Evolutionary conservation across 2,888 invertebrate genomes (phyloP), one percentile per base, ranked within the genome.

Genomic region (Disparrhopalites patrizii): DNA sequence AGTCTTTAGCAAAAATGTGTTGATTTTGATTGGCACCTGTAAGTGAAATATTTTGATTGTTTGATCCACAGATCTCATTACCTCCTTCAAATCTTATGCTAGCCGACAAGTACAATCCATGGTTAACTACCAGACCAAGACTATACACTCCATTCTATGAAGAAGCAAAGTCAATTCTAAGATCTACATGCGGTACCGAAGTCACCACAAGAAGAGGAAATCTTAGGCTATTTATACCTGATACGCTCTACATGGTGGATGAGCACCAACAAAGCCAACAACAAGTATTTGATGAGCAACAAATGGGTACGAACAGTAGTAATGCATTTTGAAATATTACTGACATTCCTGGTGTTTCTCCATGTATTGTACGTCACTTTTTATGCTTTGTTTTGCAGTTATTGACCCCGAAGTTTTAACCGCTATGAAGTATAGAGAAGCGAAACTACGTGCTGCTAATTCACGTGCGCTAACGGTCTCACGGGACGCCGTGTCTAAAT

Each of bases 71-170:
- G 73, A 66, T 73, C 51, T 88, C 89, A 75, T 87, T 88, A 23
- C 91, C 91, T 7, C 91, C 91, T 4, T 88, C 89, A 74, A 90
- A 90, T 78, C 90, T 91, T 89, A 86, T 91, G 68, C 80, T 79
- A 3, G 90, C 89, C 58, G 90, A 90, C 71, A 72, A 72, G 56
- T 67, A 66, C 38, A 88, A 87, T 78, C 91, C 91, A 43, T 91
- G 91, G 91, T 88, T 91, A 70, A 85, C 85, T 15, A 76, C 74
- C 5, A 86, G 93, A 73, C 93, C 96, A 58, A 83, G 97, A 51
- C 85, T 94, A 70, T 97, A 95, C 81, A 88, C 91, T 84, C 95
- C 96, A 40, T 95, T 95, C 79, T 91, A 91, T 76, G 95, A 96
- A 79, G 96, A 95, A 82, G 86, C 93, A 13, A 95, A 94, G 43